A percentile compares a stretch with the other conserved stretches of the same genome.
phyloP scores from a whole-genome alignment of 2,888 invertebrate species.

The Drosophila macrospina region DNA sequence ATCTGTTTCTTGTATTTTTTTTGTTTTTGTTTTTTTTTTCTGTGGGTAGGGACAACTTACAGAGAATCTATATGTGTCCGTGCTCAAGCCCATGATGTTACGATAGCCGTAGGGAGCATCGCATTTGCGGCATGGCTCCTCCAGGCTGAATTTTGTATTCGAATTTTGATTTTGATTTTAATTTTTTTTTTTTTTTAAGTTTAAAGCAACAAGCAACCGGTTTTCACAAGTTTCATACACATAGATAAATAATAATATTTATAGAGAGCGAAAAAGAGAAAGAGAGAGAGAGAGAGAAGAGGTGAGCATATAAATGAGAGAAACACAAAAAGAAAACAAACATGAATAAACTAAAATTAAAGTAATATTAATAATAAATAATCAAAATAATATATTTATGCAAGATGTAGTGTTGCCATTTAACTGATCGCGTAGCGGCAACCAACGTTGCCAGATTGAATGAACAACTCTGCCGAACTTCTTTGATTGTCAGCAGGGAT shows the following conservation, averaged over 20 bases:
- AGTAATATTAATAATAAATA: constrained; percentile 24
- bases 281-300: constrained; percentile 51
- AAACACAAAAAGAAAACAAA: constrained; percentile 30
- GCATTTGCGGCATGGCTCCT: constrained; percentile 91
- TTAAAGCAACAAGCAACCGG: constrained; percentile 51
- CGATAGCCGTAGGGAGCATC: constrained; percentile 98
- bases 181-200: constrained; percentile 37
- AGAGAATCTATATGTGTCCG: constrained; percentile 93
- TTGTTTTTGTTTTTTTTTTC: constrained; percentile 1
- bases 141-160: constrained; percentile 86
- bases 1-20: constrained; percentile 6
- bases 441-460: background rate
- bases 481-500: background rate
- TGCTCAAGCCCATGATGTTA: constrained; percentile 96
- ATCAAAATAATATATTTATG: constrained; percentile 14
- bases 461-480: background rate
- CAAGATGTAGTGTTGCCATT: background rate
- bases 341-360: constrained; percentile 24
- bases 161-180: constrained; percentile 45
- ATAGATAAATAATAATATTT: constrained; percentile 38
- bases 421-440: background rate
- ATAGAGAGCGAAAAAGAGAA: constrained; percentile 34
- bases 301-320: constrained; percentile 44
- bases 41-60: constrained; percentile 88
- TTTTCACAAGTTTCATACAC: constrained; percentile 47